A percentile compares a stretch with the other conserved stretches of the same genome.
These are phyloP conservation scores for Nomada fabriciana DNA, from an alignment of 2,888 invertebrate species.

Conservation along the genomic window DNA sequence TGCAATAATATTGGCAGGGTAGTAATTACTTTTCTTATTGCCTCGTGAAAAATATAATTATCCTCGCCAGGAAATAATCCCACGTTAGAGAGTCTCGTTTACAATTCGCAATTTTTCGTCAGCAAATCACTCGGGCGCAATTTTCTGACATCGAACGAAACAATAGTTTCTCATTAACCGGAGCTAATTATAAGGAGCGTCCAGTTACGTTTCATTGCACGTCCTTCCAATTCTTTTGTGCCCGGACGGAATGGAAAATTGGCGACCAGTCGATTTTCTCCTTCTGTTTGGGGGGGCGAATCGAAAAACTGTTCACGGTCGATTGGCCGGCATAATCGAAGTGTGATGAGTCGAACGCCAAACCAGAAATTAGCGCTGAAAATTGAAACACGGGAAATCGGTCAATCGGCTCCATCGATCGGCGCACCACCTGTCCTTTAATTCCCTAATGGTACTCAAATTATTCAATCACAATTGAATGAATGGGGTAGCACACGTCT, in stretches of 20 bases:
- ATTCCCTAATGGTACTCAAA: slow-evolving; percentile 21
- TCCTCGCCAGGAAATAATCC: not conserved
- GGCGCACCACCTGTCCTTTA: not conserved
- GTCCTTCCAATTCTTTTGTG: slow-evolving; percentile 11
- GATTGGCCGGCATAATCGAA: slow-evolving; percentile 64
- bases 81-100: not conserved
- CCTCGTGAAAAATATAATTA: not conserved
- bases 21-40: no score
- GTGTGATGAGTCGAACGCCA: slow-evolving; percentile 35
- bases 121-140: not conserved
- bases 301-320: slow-evolving; percentile 64
- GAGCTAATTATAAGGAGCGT: slow-evolving; percentile 26
- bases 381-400: slow-evolving; percentile 66
- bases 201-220: slow-evolving; percentile 45
- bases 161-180: slow-evolving; percentile 36
- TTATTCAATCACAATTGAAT: slow-evolving; percentile 27
- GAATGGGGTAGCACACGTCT: not conserved
- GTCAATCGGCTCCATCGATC: slow-evolving; percentile 46
- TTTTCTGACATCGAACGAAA: slow-evolving; percentile 3
- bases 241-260: slow-evolving; percentile 1
- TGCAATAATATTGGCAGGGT: no score
- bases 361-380: slow-evolving; percentile 36
- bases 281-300: slow-evolving; percentile 30
- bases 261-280: slow-evolving; percentile 30
- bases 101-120: not conserved